Evolutionary conservation across 1,140 invertebrate species (phyloP), one percentile per base, ranked within the genome.

Genomic region (Dendroctonus ponderosae): DNA sequence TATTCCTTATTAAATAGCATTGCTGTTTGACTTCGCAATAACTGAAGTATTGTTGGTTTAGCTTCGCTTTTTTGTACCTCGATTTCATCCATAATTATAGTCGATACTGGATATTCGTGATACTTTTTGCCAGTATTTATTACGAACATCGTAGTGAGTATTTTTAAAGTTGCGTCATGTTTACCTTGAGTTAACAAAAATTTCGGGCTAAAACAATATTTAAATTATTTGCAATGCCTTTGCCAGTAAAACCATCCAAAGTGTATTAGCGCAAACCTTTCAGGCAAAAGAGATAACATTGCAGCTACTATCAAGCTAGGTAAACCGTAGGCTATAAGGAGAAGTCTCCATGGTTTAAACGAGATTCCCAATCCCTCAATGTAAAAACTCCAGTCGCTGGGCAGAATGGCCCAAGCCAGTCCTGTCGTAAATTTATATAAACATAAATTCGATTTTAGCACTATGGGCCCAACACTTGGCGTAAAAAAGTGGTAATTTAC

Each of bases 111-210:
- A 75, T 87, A 90, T 48, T 83, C 82, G n/a, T 85, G 83, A 4
- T 82, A 80, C 56, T 82, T 81, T 43, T 86, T 81, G 43, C 81
- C 79, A 5, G 83, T 87, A 66, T 91, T 91, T 6, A 65, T 46
- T 5, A 51, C 60, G 42, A 65, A 72, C 65, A 72, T 72, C 2
- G 73, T 77, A 51, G 78, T 78, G 5, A 91, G 75, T 11, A 87
- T 80, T 43, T 80, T 71, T 2, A 91, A 69, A 0, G 89, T 84
- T 69, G 86, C 83, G 0, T 87, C 80, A 9, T 80, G 73, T 68
- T 80, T 81, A 56, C 88, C 87, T 76, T 85, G 81, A 0, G 85
- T 81, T 9, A 91, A 77, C 9, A 90, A 79, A 75, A 86, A 93
- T 74, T 91, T 91, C 0, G 92, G 91, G 66, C 89, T 66, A 12